phyloP scores from a whole-genome alignment of 2,797 vertebrate genomes.

The Tenualosa ilisha region DNA sequence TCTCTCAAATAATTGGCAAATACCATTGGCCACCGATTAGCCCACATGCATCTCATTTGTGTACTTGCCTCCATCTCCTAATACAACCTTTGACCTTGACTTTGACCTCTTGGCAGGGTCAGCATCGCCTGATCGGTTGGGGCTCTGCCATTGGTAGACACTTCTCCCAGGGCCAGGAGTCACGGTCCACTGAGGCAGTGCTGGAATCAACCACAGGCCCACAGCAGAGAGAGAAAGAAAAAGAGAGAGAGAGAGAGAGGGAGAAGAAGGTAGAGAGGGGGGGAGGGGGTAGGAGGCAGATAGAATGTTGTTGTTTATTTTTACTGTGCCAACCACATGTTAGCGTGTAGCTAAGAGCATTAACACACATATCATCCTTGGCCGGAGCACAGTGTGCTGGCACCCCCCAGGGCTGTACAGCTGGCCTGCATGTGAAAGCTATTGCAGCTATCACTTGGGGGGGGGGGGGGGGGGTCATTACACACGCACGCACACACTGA shows the following conservation, averaged over 20 bases:
- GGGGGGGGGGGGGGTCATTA: not conserved
- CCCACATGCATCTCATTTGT: not conserved
- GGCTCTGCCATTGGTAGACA: not conserved
- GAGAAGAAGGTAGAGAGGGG: too few relatives aligned
- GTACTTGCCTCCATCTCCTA: not conserved
- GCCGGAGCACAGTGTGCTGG: not conserved
- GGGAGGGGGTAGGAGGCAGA: too few relatives aligned
- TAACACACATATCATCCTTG: not conserved
- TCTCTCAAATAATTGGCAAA: not conserved
- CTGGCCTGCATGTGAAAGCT: not conserved
- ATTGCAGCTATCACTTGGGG: not conserved
- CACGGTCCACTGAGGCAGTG: not conserved
- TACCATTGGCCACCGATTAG: not conserved
- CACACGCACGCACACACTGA: too few relatives aligned
- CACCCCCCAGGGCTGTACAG: constrained; percentile 8
- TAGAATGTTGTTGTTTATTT: not conserved
- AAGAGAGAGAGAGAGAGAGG: too few relatives aligned
- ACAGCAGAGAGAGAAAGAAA: too few relatives aligned
- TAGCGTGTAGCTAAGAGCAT: not conserved
- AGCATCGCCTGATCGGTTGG: not conserved
- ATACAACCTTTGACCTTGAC: not conserved
- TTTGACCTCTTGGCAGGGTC: not conserved
- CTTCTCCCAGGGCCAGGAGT: not conserved
- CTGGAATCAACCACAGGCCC: not conserved
- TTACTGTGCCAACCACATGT: constrained; percentile 4